Evolutionary conservation across 2,113 vertebrate genomes (phyloP), one percentile per base, ranked within the genome.

Genomic region (Montifringilla adamsi): DNA sequence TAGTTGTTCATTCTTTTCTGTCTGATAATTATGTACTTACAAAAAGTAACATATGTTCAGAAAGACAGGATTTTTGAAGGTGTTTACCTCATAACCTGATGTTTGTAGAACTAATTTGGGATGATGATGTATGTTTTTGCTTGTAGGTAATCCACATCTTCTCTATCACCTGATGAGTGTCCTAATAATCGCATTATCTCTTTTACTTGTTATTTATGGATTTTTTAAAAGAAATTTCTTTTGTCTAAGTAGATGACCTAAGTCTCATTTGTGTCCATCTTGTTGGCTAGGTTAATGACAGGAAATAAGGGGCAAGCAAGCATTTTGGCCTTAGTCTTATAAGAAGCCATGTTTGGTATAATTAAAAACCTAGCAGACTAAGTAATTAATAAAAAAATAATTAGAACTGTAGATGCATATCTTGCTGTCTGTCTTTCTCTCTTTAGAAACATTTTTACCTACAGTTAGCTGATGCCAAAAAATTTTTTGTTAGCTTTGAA

Each of bases 351-450:
- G 28, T 24, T 87, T 91, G 31, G 12, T 87, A 67, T 78, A 95
- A 87, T 70, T 78, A 84, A 94, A 82, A 59, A 81, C 24, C 14
- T 82, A 68, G 16, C 5, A 87, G 77, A 68, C 11, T 75, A 84
- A 59, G 24, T 26, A 81, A 84, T 86, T 92, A 79, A 73, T 83
- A 89, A 62, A 93, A 93, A 92, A 83, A 59, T 41, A 78, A 74
- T 66, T 84, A 67, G 12, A 87, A 55, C 7, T 63, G 5, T 12
- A 30, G 67, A 53, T 80, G 21, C 20, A 50, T 81, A 28, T 81
- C 35, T 84, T 80, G 5, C 55, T 79, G 20, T 63, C 53, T 78
- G 24, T 64, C 30, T 86, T 69, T 82, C 7, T 58, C 23, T 63
- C 15, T 58, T 37, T 41, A 70, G 64, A 84, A 69, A 43, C 1